A percentile compares a stretch with the other conserved stretches of the same genome.
These are phyloP conservation scores for Ceratina calcarata DNA, from an alignment of 1,140 invertebrate species.

Conservation along the genomic window DNA sequence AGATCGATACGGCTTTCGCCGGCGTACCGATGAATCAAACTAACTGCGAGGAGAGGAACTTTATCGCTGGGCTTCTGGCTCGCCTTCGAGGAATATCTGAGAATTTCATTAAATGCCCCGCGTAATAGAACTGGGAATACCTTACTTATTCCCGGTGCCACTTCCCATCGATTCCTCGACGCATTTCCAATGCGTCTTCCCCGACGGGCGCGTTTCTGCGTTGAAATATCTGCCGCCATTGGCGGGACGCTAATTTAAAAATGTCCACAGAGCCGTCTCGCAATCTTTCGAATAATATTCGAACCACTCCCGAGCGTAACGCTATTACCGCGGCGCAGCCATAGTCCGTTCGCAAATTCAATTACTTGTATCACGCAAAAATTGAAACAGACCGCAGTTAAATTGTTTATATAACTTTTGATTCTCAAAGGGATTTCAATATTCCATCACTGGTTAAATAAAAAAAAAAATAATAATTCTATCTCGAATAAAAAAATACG, in stretches of 20 bases:
- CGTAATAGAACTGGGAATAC: slow-evolving; percentile 10
- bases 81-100: neutral
- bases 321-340: neutral
- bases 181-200: slow-evolving; percentile 9
- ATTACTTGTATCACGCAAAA: neutral
- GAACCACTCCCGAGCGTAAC: slow-evolving; percentile 2
- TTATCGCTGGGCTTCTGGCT: neutral
- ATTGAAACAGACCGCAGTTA: neutral
- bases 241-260: slow-evolving; percentile 28
- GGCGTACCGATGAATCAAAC: neutral
- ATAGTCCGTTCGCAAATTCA: slow-evolving; percentile 3
- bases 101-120: slow-evolving; percentile 37
- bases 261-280: slow-evolving; percentile 8
- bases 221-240: slow-evolving; percentile 36
- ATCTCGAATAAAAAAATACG: neutral
- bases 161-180: slow-evolving; percentile 26
- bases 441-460: neutral
- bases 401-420: no score
- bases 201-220: slow-evolving; percentile 16
- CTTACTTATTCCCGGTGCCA: slow-evolving; percentile 30
- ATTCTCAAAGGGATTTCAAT: no score
- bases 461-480: neutral
- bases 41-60: neutral
- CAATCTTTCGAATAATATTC: slow-evolving; percentile 35
- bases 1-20: slow-evolving; percentile 29